Conservation (phyloP, 2,113 vertebrate genomes). For the Leuciscus idus region DNA sequence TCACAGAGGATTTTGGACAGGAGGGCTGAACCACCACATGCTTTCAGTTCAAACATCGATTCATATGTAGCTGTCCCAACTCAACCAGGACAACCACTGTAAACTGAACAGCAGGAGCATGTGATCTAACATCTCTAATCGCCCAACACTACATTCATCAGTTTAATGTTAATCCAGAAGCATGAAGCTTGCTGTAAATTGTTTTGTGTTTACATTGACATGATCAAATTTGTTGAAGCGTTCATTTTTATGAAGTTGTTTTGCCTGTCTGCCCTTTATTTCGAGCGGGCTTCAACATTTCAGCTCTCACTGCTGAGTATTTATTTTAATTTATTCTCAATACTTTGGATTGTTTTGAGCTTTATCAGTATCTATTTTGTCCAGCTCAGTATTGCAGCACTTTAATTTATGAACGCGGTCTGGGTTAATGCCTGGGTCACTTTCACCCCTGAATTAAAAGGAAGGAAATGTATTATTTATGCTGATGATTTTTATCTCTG, state of each 20-base stretch:
- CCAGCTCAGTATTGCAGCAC: slow-evolving; percentile 36
- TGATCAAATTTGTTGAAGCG: background rate
- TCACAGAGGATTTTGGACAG: slow-evolving; percentile 98
- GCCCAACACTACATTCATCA: slow-evolving; percentile 3
- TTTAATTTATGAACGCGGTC: background rate
- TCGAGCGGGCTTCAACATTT: background rate
- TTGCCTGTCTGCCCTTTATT: background rate
- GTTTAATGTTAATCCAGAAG: slow-evolving; percentile 7
- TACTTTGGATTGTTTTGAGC: background rate
- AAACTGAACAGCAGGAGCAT: background rate
- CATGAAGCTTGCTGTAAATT: background rate
- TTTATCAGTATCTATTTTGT: background rate
- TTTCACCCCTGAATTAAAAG: background rate
- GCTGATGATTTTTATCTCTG: background rate
- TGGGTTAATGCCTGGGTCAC: background rate
- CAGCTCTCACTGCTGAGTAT: background rate
- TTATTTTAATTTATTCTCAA: slow-evolving; percentile 9
- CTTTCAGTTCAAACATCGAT: background rate
- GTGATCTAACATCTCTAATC: background rate
- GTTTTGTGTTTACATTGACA: slow-evolving; percentile 17
- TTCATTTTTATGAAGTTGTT: background rate
- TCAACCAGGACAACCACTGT: background rate
- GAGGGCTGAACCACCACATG: slow-evolving; percentile 82
- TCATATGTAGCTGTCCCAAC: background rate
- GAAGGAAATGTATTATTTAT: background rate